Percentiles rank a stretch among this genome's conserved stretches.
Evolutionary conservation across 2,797 vertebrate genomes (phyloP).

Genomic region (Meda fulgida): DNA sequence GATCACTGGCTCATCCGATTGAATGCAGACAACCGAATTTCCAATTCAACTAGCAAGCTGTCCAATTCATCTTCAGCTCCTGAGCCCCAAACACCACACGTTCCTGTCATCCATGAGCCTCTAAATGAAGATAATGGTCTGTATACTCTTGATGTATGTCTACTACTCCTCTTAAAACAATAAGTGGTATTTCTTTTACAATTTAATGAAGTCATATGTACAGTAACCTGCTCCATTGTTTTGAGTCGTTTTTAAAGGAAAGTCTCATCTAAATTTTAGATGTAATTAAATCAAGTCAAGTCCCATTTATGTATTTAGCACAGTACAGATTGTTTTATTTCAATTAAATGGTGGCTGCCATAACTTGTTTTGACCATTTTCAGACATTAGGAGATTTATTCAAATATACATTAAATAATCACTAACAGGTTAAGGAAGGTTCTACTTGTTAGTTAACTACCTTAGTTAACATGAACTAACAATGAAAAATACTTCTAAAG

Average conservation of each 20-base stretch:
- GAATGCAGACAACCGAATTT: constrained; percentile 66
- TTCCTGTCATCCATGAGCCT: constrained; percentile 72
- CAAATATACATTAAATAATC: neutral
- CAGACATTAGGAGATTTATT: neutral
- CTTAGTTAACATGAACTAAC: neutral
- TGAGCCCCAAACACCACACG: constrained; percentile 70
- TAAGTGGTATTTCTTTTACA: neutral
- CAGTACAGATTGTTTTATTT: neutral
- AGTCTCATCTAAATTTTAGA: neutral
- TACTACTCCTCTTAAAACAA: neutral
- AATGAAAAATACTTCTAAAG: neutral
- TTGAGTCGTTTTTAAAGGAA: neutral
- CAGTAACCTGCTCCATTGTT: neutral
- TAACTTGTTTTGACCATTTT: neutral
- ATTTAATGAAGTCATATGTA: neutral
- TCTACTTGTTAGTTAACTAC: neutral
- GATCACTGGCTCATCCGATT: constrained; percentile 90
- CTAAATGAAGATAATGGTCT: constrained; percentile 76
- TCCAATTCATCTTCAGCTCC: constrained; percentile 66
- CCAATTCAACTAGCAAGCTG: constrained; percentile 71
- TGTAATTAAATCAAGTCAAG: neutral
- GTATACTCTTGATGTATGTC: constrained; percentile 19
- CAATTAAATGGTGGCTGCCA: neutral
- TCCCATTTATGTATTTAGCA: neutral
- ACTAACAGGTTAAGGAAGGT: neutral